Evolutionary conservation across 2,797 vertebrate species (phyloP), one percentile per base, ranked within the genome.

Genomic region (Apogon hyalosoma): DNA sequence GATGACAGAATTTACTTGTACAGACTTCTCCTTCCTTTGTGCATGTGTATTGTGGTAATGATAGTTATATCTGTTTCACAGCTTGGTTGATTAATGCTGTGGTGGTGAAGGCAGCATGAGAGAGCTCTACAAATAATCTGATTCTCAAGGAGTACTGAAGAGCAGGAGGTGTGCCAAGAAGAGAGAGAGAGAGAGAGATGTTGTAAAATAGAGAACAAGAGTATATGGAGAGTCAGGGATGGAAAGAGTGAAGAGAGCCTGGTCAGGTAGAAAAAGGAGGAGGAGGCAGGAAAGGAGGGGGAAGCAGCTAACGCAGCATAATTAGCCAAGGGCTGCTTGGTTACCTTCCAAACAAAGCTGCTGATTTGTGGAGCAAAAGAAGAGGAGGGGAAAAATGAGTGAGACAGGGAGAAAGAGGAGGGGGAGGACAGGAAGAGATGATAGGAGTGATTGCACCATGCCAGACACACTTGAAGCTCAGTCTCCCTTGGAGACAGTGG

Each of bases 281-380:
- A 78, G 41, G 68, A 73, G 13, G 56, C 66, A 75, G 79, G 13
- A 28, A 56, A 73, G 55, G 84, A 75, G 83, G 79, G 75, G 69
- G 82, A 62, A 82, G 80, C 55, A 82, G 90, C 89, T 77, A 90
- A 84, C 77, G 60, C 90, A 92, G 92, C 90, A 93, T 93, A 93
- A 93, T 94, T 88, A 92, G 72, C 63, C 66, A 0, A 28, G 49
- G 84, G 90, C 91, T 94, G 92, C 93, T 94, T 93, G 91, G 94
- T 94, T 94, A 94, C 93, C 92, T 88, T 92, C 90, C 92, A 94
- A 94, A 94, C 94, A 94, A 92, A 93, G 92, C 88, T 85, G 88
- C 90, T 91, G 93, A 93, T 93, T 92, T 89, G 91, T 87, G 71
- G 88, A 92, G 89, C 83, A 75, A 77, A 79, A 57, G 71, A 87